Evolutionary conservation across 2,797 vertebrate genomes (phyloP).

Genomic region (Graptemys geographica): DNA sequence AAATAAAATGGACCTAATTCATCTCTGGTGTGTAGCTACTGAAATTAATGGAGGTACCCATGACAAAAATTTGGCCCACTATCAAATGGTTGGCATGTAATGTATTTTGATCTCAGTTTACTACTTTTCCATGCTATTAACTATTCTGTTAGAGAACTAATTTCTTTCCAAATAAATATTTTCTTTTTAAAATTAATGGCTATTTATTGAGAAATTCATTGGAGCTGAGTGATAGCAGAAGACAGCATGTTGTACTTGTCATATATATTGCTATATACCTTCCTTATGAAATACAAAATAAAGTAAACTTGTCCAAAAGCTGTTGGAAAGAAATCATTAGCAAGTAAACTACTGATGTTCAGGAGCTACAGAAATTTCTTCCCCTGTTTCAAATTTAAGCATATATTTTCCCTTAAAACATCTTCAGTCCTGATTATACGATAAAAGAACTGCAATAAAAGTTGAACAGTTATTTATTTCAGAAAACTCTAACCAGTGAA

Average conservation of each 20-base stretch:
- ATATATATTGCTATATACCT: neutral
- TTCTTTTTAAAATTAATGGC: neutral
- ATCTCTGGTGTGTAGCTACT: neutral
- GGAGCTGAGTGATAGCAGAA: neutral
- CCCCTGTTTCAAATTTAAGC: neutral
- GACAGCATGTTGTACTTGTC: too few species aligned
- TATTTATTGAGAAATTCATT: neutral
- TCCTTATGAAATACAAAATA: neutral
- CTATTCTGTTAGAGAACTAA: neutral
- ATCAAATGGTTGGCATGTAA: neutral
- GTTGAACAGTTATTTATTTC: conserved; percentile 37
- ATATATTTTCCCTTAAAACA: neutral
- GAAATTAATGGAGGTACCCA: neutral
- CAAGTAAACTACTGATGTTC: neutral
- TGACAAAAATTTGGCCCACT: rapidly evolving
- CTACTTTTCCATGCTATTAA: neutral
- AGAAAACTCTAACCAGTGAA: neutral
- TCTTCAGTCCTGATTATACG: conserved; percentile 5
- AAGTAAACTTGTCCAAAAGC: neutral
- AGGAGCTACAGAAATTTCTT: neutral
- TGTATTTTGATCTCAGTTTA: neutral
- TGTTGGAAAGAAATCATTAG: neutral
- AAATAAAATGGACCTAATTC: neutral
- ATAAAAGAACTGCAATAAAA: conserved; percentile 16
- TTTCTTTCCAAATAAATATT: conserved; percentile 6